Evolutionary conservation across 1,140 invertebrate species (phyloP).

Genomic region (Frieseomelitta varia): DNA sequence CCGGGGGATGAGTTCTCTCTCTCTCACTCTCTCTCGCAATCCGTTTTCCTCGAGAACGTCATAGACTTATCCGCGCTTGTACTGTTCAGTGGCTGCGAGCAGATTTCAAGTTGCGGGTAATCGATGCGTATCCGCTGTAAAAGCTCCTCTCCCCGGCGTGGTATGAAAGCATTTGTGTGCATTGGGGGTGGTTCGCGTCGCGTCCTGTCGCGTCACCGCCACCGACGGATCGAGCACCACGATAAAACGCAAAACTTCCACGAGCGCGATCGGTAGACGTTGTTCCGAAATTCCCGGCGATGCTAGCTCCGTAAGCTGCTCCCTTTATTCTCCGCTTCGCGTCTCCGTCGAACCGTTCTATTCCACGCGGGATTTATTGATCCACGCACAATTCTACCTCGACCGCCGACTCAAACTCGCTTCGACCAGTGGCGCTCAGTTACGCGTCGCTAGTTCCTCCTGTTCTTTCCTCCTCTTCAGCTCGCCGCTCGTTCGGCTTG

Average conservation of each 20-base stretch:
- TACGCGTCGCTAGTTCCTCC: background rate
- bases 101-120: background rate
- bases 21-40: background rate
- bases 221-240: background rate
- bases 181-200: background rate
- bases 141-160: background rate
- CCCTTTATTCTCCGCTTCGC: constrained; percentile 73
- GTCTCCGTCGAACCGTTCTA: constrained; percentile 73
- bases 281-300: constrained; percentile 33
- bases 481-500: too few species aligned
- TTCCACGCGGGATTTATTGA: constrained; percentile 81
- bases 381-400: constrained; percentile 77
- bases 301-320: constrained; percentile 63
- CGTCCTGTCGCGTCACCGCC: too few species aligned
- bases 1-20: too few species aligned
- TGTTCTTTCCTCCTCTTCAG: background rate
- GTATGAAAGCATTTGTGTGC: background rate
- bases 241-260: constrained; percentile 5
- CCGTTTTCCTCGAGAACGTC: background rate
- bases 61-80: background rate
- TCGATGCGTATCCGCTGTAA: background rate
- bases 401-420: constrained; percentile 50
- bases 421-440: constrained; percentile 70
- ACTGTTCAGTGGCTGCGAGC: background rate
- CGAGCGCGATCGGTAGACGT: background rate